Evolutionary conservation across 2,888 invertebrate genomes (phyloP).

Genomic region (Eledone cirrhosa): DNA sequence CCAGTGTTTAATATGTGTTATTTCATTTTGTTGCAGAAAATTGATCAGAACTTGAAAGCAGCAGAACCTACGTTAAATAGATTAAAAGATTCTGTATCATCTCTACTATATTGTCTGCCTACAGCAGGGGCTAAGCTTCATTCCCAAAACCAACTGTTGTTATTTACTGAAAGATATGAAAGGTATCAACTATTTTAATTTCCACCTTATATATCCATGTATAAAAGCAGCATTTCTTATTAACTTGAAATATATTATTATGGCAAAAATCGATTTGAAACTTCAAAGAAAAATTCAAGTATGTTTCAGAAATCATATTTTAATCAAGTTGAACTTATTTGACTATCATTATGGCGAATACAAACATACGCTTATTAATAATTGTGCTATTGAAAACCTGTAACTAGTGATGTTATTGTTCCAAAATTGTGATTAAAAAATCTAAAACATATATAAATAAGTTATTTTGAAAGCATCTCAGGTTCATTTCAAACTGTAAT

Average conservation of each 20-base stretch:
- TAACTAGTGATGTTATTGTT: too few relatives aligned
- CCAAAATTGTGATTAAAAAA: too few relatives aligned
- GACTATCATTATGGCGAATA: too few relatives aligned
- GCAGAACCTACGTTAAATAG: slow-evolving; percentile 47
- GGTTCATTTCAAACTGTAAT: too few relatives aligned
- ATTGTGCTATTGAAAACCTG: too few relatives aligned
- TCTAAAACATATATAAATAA: too few relatives aligned
- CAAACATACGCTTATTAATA: too few relatives aligned
- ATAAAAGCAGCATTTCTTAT: slow-evolving; percentile 46
- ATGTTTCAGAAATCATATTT: background rate
- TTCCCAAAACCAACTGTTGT: slow-evolving; percentile 54
- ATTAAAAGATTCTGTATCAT: slow-evolving; percentile 51
- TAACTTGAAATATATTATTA: background rate
- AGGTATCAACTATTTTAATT: slow-evolving; percentile 41
- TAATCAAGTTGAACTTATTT: too few relatives aligned
- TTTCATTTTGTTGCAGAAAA: slow-evolving; percentile 37
- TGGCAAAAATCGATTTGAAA: background rate
- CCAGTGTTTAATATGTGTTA: background rate
- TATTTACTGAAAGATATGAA: slow-evolving; percentile 54
- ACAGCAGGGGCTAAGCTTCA: slow-evolving; percentile 59
- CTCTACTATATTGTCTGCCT: slow-evolving; percentile 52
- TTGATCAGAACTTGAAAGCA: slow-evolving; percentile 43
- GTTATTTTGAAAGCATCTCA: too few relatives aligned
- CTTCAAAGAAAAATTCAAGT: background rate
- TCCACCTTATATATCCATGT: too few relatives aligned